Percentiles rank a stretch among this genome's conserved stretches.
Conservation (phyloP, 1,140 invertebrate genomes). For the Anoplophora glabripennis region DNA sequence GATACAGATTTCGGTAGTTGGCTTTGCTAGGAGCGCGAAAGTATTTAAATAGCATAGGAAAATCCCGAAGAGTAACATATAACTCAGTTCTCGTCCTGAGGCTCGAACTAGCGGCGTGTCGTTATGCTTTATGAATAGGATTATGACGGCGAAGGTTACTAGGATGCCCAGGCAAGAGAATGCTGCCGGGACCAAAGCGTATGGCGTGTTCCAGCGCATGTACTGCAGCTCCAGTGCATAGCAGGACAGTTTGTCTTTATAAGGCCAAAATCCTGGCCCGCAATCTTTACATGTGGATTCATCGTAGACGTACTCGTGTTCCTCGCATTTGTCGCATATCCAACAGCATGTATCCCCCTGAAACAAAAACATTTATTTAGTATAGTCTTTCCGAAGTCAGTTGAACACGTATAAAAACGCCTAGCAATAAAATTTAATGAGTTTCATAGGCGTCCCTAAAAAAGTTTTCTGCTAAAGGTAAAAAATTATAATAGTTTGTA, state of each 20-base stretch:
- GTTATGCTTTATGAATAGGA: slow-evolving; percentile 66
- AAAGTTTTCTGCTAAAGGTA: too few species aligned
- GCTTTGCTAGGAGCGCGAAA: slow-evolving; percentile 61
- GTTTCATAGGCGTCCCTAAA: too few species aligned
- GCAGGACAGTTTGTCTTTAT: slow-evolving; percentile 59
- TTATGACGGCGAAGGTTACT: slow-evolving; percentile 61
- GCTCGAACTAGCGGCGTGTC: slow-evolving; percentile 81
- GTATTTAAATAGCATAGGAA: slow-evolving; percentile 63
- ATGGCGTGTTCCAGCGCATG: slow-evolving; percentile 60
- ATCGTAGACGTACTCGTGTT: slow-evolving; percentile 65
- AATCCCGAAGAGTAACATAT: slow-evolving; percentile 67
- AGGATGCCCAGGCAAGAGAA: slow-evolving; percentile 67
- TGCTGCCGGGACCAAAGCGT: slow-evolving; percentile 64
- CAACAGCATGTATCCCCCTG: slow-evolving; percentile 70
- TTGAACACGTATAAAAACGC: too few species aligned
- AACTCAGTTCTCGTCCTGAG: slow-evolving; percentile 78
- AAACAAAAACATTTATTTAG: slow-evolving; percentile 7
- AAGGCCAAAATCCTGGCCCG: slow-evolving; percentile 62
- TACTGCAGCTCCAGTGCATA: slow-evolving; percentile 47
- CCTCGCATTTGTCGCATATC: slow-evolving; percentile 71
- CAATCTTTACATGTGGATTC: slow-evolving; percentile 66
- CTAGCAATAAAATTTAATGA: too few species aligned
- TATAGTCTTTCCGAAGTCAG: too few species aligned
- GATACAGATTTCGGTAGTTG: slow-evolving; percentile 61
- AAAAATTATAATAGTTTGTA: too few species aligned